Conservation (phyloP, 2,888 invertebrate genomes). For the Camponotus fellah region DNA sequence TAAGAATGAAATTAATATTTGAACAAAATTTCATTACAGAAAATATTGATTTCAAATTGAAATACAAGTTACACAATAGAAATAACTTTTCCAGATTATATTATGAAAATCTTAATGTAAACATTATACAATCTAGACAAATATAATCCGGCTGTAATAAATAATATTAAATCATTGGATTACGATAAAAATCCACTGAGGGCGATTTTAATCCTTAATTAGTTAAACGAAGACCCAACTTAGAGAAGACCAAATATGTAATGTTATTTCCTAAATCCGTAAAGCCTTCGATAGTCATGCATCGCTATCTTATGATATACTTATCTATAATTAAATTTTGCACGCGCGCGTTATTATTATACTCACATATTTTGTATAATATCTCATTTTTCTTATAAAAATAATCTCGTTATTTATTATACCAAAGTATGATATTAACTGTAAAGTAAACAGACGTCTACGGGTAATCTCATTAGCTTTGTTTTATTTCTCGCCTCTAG, state of each 20-base stretch:
- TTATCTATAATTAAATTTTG: constrained; percentile 14
- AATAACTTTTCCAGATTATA: not conserved
- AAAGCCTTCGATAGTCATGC: constrained; percentile 8
- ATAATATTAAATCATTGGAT: constrained; percentile 20
- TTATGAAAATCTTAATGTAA: not conserved
- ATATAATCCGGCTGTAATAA: constrained; percentile 8
- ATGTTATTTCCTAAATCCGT: not conserved
- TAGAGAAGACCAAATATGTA: constrained; percentile 18
- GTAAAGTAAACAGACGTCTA: constrained; percentile 30
- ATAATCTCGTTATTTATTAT: not conserved
- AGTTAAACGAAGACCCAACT: not conserved
- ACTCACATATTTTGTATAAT: too few species aligned
- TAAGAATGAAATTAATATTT: not conserved
- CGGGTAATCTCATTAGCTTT: not conserved
- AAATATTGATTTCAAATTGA: not conserved
- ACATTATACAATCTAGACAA: constrained; percentile 2
- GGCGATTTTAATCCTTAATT: constrained; percentile 34
- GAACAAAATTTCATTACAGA: not conserved
- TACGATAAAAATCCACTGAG: not conserved
- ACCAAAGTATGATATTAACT: constrained; percentile 22
- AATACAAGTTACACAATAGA: not conserved
- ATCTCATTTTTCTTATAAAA: not conserved
- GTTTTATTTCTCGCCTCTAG: constrained; percentile 16
- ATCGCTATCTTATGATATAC: not conserved
- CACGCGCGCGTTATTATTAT: not conserved